Evolutionary conservation across 2,113 vertebrate species (phyloP).

Genomic region (Apodemus speciosus): DNA sequence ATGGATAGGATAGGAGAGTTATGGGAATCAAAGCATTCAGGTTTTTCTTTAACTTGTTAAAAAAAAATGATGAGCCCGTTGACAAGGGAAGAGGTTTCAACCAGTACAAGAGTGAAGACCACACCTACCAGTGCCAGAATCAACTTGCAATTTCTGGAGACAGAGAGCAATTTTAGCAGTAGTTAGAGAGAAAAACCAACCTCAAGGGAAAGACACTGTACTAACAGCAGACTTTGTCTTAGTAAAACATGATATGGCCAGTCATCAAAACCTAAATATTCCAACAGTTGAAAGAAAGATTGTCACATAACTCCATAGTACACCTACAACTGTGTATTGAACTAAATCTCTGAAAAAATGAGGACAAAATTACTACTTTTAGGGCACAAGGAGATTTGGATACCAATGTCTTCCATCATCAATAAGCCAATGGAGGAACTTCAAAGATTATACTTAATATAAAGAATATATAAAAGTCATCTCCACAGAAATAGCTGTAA

Average conservation of each 20-base stretch:
- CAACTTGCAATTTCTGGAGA: background rate
- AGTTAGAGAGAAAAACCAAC: background rate
- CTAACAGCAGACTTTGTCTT: background rate
- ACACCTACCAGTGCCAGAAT: background rate
- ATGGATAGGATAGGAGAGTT: background rate
- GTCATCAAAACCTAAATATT: background rate
- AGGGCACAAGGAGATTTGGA: background rate
- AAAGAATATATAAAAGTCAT: background rate
- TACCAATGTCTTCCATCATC: background rate
- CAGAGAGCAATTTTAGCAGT: background rate
- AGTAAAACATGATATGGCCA: background rate
- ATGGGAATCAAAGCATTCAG: background rate
- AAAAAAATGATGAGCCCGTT: background rate
- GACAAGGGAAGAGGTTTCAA: background rate
- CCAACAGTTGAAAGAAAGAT: background rate
- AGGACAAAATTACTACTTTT: background rate
- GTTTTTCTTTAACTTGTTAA: constrained; percentile 38
- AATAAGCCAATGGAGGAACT: constrained; percentile 18
- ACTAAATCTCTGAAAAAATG: constrained; percentile 20
- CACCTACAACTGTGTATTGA: background rate
- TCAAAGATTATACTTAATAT: background rate
- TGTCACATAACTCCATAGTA: background rate
- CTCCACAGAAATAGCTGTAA: background rate
- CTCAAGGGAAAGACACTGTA: constrained; percentile 7
- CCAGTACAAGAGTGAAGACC: background rate